These are phyloP conservation scores for Phacellophora camtschatica DNA, from an alignment of 30 jellyfish, hydroid and myxozoan genomes.

Conservation along the genomic window DNA sequence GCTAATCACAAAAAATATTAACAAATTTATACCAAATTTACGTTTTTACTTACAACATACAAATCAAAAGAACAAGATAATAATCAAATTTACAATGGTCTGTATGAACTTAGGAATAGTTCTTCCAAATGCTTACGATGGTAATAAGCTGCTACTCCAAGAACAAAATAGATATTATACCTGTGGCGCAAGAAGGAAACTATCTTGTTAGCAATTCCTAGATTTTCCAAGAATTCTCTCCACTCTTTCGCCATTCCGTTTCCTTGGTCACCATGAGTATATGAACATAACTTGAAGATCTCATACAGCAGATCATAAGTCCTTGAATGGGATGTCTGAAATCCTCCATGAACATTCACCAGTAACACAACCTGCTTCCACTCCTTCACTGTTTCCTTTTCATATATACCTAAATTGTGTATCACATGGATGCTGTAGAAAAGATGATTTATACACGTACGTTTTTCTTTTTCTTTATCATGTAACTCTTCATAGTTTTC, in stretches of 20 bases:
- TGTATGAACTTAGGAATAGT: neutral
- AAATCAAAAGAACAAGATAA: too few relatives aligned
- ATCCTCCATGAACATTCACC: slow-evolving; percentile 39
- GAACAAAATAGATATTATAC: slow-evolving; percentile 17
- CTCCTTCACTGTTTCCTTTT: slow-evolving; percentile 17
- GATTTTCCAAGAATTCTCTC: slow-evolving; percentile 26
- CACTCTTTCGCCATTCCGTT: slow-evolving; percentile 50
- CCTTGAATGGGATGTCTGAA: slow-evolving; percentile 12
- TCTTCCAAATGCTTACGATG: slow-evolving; percentile 34
- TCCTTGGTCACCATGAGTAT: slow-evolving; percentile 53
- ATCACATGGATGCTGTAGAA: slow-evolving; percentile 37
- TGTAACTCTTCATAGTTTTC: slow-evolving; percentile 11
- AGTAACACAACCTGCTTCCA: slow-evolving; percentile 7
- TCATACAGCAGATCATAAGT: slow-evolving; percentile 13
- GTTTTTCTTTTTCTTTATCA: slow-evolving; percentile 5
- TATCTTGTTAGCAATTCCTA: neutral
- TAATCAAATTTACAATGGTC: too few relatives aligned
- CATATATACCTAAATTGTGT: slow-evolving; percentile 38
- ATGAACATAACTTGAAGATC: slow-evolving; percentile 12
- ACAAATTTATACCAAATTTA: too few relatives aligned
- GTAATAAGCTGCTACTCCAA: slow-evolving; percentile 46
- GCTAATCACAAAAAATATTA: too few relatives aligned
- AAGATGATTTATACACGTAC: slow-evolving; percentile 1
- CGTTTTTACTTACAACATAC: too few relatives aligned
- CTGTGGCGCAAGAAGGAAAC: slow-evolving; percentile 22